Conservation (phyloP, 2,113 vertebrate genomes). For the Solenodon paradoxus region DNA sequence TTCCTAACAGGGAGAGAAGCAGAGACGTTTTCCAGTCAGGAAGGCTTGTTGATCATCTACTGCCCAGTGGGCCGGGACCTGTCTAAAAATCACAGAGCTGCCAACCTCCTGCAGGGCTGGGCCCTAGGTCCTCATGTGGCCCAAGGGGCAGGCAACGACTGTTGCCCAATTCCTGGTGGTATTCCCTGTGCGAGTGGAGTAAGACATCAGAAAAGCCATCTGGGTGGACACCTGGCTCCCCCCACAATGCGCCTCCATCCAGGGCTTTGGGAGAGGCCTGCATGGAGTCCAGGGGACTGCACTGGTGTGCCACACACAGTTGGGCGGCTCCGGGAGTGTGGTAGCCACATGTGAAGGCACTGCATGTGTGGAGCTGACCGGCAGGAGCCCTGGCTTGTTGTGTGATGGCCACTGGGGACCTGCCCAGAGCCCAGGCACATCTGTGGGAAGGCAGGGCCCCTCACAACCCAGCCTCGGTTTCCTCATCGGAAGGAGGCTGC, state of each 20-base stretch:
- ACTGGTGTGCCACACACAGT: too few species aligned
- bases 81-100: background rate
- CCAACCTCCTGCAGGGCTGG: background rate
- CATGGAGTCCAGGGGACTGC: too few species aligned
- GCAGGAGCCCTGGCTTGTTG: background rate
- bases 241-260: background rate
- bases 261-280: background rate
- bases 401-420: too few species aligned
- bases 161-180: background rate
- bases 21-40: background rate
- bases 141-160: too few species aligned
- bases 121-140: too few species aligned
- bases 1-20: background rate
- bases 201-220: background rate
- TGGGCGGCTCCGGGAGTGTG: background rate
- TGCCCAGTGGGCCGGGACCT: accelerated
- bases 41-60: background rate
- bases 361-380: background rate
- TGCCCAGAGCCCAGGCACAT: too few species aligned
- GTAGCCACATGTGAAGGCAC: background rate
- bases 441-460: background rate
- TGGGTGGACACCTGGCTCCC: background rate
- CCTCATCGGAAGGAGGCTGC: background rate
- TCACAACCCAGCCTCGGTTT: background rate
- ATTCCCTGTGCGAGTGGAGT: background rate